Conservation (phyloP, 1,140 invertebrate species). For the Xylocopa sonorina region DNA sequence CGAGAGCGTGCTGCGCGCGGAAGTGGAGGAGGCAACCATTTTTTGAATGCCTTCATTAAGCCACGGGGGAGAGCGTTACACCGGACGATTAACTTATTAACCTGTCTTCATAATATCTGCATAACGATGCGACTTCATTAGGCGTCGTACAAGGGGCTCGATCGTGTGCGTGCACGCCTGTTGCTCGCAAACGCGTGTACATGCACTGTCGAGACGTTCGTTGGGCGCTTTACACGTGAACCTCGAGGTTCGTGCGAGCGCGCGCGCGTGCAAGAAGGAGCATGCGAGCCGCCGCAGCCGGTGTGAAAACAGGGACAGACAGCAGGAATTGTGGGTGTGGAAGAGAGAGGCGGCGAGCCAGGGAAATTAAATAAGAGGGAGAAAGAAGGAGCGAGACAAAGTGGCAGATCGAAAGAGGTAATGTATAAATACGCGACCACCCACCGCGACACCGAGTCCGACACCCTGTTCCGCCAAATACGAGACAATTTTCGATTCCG, state of each 20-base stretch:
- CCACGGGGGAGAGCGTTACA: conserved; percentile 23
- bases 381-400: conserved; percentile 49
- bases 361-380: conserved; percentile 32
- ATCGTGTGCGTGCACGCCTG: conserved; percentile 21
- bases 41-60: conserved; percentile 57
- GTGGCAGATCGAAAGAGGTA: conserved; percentile 71
- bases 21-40: conserved; percentile 22
- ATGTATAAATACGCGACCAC: conserved; percentile 75
- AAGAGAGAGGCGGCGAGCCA: conserved; percentile 17
- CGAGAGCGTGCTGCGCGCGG: background rate
- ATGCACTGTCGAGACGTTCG: background rate
- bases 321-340: background rate
- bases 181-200: background rate
- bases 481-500: conserved; percentile 48
- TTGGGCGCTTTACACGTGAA: conserved; percentile 6
- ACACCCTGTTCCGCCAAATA: conserved; percentile 51
- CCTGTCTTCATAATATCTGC: conserved; percentile 67
- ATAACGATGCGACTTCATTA: conserved; percentile 70
- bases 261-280: background rate
- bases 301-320: conserved; percentile 28
- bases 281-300: too few relatives aligned
- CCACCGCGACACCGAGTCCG: conserved; percentile 65
- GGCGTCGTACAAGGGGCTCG: conserved; percentile 22
- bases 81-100: conserved; percentile 68
- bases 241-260: background rate